These are phyloP conservation scores for Epinephelus fuscoguttatus DNA, from an alignment of 2,113 vertebrate genomes.

Conservation along the genomic window DNA sequence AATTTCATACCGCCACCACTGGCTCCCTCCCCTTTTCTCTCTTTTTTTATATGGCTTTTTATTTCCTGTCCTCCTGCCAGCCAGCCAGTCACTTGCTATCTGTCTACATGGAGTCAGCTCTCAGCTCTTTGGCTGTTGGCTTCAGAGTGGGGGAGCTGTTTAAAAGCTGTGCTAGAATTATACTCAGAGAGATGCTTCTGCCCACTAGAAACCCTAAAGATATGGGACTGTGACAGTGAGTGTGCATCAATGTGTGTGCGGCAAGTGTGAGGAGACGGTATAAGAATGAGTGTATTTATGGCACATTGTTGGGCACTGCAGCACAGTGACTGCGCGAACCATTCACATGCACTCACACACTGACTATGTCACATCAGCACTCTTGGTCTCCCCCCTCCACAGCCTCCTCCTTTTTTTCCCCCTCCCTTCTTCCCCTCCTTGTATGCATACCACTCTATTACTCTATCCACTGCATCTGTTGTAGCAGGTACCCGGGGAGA, in stretches of 20 bases:
- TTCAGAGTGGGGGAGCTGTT: conserved; percentile 60
- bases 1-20: conserved; percentile 77
- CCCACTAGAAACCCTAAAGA: conserved; percentile 75
- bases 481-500: conserved; percentile 74
- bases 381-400: conserved; percentile 31
- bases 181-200: conserved; percentile 70
- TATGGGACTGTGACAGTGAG: conserved; percentile 59
- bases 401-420: conserved; percentile 34
- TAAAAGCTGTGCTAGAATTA: conserved; percentile 73
- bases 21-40: conserved; percentile 62
- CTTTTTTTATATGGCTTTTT: conserved; percentile 68
- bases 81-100: conserved; percentile 78
- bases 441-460: conserved; percentile 76
- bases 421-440: conserved; percentile 32
- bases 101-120: conserved; percentile 75
- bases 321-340: conserved; percentile 62
- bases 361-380: conserved; percentile 78
- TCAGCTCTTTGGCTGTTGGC: conserved; percentile 75
- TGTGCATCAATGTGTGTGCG: conserved; percentile 1
- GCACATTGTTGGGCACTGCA: conserved; percentile 71
- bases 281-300: conserved; percentile 69
- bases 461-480: conserved; percentile 71
- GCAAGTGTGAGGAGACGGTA: conserved; percentile 50
- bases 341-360: conserved; percentile 56
- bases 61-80: conserved; percentile 77